phyloP scores from a whole-genome alignment of 1,140 invertebrate species.

The Trachymyrmex septentrionalis region DNA sequence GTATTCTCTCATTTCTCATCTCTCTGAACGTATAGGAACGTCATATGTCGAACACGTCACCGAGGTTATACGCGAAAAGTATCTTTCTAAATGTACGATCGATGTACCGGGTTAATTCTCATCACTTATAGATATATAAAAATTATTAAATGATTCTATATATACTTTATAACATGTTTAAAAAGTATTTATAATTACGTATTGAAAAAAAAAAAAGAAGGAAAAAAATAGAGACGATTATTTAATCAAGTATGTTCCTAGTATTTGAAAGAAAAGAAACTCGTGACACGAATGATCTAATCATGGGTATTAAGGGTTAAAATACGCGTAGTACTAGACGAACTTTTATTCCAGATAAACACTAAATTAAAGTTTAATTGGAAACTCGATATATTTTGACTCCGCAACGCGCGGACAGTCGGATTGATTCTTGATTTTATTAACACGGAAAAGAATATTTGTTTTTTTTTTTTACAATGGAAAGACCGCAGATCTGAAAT shows the following conservation, averaged over 20 bases:
- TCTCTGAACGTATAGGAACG: not conserved
- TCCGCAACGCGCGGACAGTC: not conserved
- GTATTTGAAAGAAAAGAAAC: too few relatives aligned
- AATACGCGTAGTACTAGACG: not conserved
- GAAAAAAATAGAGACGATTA: too few relatives aligned
- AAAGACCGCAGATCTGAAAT: conserved; percentile 3
- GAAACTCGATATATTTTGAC: not conserved
- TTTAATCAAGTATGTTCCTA: too few relatives aligned
- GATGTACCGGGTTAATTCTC: too few relatives aligned
- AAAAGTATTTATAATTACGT: too few relatives aligned
- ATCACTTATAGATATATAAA: too few relatives aligned
- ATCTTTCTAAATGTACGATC: not conserved
- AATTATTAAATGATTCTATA: too few relatives aligned
- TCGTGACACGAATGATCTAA: too few relatives aligned
- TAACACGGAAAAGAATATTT: not conserved
- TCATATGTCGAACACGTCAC: not conserved
- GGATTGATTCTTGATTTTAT: conserved; percentile 3
- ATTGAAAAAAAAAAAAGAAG: too few relatives aligned
- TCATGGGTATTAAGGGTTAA: too few relatives aligned
- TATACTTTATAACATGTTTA: too few relatives aligned
- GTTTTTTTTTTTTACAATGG: not conserved
- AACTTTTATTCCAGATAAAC: not conserved
- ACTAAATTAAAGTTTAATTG: not conserved
- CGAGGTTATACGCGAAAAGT: not conserved
- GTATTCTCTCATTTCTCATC: not conserved